Conservation (phyloP, 2,113 vertebrate species). For the Phasianus colchicus region DNA sequence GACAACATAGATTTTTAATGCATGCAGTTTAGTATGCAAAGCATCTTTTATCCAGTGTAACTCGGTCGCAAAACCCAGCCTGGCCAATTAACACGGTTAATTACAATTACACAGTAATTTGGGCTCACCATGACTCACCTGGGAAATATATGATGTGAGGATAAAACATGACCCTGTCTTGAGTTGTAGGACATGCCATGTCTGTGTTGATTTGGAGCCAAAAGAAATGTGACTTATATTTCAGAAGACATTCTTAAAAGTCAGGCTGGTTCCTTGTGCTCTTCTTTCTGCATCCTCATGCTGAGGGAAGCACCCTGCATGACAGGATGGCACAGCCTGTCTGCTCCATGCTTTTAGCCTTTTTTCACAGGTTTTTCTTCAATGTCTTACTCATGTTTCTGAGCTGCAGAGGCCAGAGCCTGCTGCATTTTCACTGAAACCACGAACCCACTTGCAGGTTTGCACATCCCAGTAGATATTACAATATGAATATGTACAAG, state of each 20-base stretch:
- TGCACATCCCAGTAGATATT: neutral
- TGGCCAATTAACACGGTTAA: neutral
- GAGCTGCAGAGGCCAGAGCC: neutral
- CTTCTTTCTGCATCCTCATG: neutral
- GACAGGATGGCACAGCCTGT: too few relatives aligned
- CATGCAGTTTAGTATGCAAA: neutral
- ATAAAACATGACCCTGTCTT: neutral
- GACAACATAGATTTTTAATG: neutral
- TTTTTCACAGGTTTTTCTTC: neutral
- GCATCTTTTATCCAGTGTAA: neutral
- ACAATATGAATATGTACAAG: neutral
- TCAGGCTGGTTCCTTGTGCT: neutral
- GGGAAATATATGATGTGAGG: too few relatives aligned
- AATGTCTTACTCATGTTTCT: neutral
- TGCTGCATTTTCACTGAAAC: neutral
- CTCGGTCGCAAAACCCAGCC: too few relatives aligned
- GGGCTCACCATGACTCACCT: neutral
- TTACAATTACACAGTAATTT: neutral
- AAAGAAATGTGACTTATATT: neutral
- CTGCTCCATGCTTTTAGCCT: neutral
- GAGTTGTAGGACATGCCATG: neutral
- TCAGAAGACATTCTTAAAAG: neutral
- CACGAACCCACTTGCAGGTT: neutral
- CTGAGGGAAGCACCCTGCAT: neutral
- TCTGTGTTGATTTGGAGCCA: neutral